Conservation (phyloP, 2,113 vertebrate species). For the Planiliza haematocheilus region DNA sequence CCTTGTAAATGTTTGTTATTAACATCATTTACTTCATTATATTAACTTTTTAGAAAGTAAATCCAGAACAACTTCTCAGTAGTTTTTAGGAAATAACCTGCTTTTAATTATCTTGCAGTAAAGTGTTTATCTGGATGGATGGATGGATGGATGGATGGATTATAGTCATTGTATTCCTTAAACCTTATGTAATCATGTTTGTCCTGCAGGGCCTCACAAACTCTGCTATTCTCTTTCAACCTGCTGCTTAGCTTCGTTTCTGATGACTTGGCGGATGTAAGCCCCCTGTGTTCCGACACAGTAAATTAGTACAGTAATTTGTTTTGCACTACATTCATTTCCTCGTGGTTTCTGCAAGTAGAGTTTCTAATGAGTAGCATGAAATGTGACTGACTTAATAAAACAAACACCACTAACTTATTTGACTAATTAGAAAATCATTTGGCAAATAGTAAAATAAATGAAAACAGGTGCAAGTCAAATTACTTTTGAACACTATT, state of each 20-base stretch:
- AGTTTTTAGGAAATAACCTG: no score
- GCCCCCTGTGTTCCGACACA: background rate
- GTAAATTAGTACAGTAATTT: conserved; percentile 9
- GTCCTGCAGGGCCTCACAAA: conserved; percentile 15
- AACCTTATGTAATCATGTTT: background rate
- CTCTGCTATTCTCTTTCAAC: conserved; percentile 11
- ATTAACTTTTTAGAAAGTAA: no score
- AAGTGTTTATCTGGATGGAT: no score
- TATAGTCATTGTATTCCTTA: no score
- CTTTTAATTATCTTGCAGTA: no score
- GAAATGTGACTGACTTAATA: background rate
- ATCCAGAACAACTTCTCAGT: no score
- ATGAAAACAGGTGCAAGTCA: no score
- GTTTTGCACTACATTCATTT: background rate
- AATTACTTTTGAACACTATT: no score
- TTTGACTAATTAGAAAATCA: background rate
- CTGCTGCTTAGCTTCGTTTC: conserved; percentile 11
- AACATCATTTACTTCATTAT: no score
- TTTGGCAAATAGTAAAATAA: background rate
- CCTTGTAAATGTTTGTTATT: background rate
- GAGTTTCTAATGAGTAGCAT: background rate
- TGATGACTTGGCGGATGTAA: conserved; percentile 13
- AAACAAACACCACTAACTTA: background rate
- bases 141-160: no score
- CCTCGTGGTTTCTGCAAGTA: background rate